A percentile compares a stretch with the other conserved stretches of the same genome.
phyloP scores from a whole-genome alignment of 2,113 vertebrate genomes.

The Heterotis niloticus region DNA sequence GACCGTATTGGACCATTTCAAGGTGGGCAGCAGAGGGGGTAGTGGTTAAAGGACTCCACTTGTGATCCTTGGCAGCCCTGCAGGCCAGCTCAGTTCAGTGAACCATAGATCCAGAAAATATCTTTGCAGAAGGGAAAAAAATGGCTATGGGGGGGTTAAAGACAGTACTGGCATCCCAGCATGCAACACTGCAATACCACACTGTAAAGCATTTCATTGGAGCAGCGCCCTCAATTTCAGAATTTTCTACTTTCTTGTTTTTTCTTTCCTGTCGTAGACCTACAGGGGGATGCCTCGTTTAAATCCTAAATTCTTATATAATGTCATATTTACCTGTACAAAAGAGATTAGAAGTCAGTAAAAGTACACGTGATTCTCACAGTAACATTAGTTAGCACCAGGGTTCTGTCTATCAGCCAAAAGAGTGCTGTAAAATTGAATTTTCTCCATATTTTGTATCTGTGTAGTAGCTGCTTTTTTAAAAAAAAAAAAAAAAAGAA shows the following conservation, averaged over 20 bases:
- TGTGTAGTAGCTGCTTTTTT: background rate
- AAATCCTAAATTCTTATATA: no score
- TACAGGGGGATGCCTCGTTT: no score
- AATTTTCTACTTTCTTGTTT: background rate
- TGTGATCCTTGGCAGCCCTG: background rate
- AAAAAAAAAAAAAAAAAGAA: background rate
- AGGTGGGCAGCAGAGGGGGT: background rate
- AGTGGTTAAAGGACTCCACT: slow-evolving; percentile 1
- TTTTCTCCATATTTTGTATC: no score
- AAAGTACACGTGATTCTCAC: no score
- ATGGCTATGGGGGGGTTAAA: background rate
- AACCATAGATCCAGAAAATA: no score
- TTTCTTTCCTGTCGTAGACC: no score
- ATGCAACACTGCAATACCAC: slow-evolving; percentile 7
- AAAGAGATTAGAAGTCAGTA: no score
- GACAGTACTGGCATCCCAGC: slow-evolving; percentile 3
- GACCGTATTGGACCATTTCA: background rate
- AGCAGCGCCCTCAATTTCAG: background rate
- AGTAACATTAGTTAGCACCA: no score
- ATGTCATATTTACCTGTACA: no score
- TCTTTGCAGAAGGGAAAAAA: background rate
- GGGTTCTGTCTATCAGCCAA: no score
- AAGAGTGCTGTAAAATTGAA: no score
- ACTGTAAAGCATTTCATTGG: background rate
- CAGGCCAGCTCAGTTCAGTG: background rate